phyloP scores from a whole-genome alignment of 2,113 vertebrate species.

The Carassius auratus region DNA sequence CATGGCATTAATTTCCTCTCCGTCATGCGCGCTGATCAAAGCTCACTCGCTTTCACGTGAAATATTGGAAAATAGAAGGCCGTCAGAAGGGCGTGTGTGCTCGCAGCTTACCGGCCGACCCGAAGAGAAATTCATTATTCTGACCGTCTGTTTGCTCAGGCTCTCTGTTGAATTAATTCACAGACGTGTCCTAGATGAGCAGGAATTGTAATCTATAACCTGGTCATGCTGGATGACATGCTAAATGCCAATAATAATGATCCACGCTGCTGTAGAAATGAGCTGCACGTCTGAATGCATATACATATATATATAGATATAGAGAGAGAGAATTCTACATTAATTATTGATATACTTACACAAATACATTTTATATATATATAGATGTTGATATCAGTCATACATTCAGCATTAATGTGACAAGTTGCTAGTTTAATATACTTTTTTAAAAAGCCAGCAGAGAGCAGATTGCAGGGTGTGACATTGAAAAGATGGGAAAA shows the following conservation, averaged over 20 bases:
- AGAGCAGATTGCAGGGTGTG: not conserved
- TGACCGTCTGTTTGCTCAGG: slow-evolving; percentile 39
- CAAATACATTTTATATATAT: not conserved
- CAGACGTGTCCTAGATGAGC: slow-evolving; percentile 17
- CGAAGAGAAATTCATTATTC: slow-evolving; percentile 59
- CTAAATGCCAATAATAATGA: slow-evolving; percentile 17
- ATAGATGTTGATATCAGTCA: no score
- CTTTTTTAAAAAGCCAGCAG: not conserved
- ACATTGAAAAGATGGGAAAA: slow-evolving; percentile 24
- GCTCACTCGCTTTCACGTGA: not conserved
- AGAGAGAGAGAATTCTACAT: not conserved
- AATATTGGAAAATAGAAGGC: not conserved
- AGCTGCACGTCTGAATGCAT: not conserved
- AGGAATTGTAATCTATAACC: slow-evolving; percentile 2
- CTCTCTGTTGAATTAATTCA: slow-evolving; percentile 41
- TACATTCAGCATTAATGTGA: not conserved
- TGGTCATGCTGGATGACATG: slow-evolving; percentile 1
- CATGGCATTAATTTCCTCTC: slow-evolving; percentile 23
- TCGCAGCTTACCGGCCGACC: not conserved
- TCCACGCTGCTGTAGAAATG: not conserved
- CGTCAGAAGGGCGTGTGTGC: not conserved
- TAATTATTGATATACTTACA: not conserved
- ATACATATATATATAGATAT: not conserved
- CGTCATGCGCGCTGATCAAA: not conserved
- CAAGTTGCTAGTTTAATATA: not conserved